phyloP scores from a whole-genome alignment of 2,888 invertebrate species.

The Epiblema foenella region DNA sequence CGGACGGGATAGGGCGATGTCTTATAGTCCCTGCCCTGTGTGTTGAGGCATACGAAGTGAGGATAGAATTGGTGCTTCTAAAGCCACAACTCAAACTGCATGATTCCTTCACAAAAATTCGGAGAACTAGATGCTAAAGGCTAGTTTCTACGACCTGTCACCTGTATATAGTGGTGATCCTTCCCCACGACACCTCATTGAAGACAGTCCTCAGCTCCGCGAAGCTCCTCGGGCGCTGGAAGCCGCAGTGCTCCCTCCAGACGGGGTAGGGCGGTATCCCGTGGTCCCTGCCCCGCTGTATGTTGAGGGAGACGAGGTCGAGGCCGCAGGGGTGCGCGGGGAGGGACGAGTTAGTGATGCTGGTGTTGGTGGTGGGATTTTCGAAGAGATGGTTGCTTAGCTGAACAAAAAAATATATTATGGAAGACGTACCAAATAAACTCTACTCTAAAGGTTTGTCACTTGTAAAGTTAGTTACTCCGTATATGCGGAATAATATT shows the following conservation, averaged over 20 bases:
- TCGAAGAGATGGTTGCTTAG: conserved; percentile 89
- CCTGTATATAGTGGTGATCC: conserved; percentile 88
- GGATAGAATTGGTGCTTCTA: too few species aligned
- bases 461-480: too few species aligned
- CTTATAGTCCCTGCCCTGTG: too few species aligned
- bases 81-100: too few species aligned
- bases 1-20: too few species aligned
- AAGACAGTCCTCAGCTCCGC: conserved; percentile 87
- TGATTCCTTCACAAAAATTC: too few species aligned
- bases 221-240: conserved; percentile 86
- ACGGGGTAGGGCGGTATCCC: conserved; percentile 91
- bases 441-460: too few species aligned
- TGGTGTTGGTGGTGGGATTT: conserved; percentile 64
- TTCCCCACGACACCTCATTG: conserved; percentile 86
- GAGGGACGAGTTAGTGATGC: conserved; percentile 55
- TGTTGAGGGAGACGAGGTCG: conserved; percentile 94
- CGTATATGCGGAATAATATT: too few species aligned
- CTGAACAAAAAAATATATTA: conserved; percentile 64
- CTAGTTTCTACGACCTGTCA: too few species aligned
- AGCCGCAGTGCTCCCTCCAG: conserved; percentile 91
- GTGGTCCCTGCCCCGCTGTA: conserved; percentile 95
- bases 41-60: too few species aligned
- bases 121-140: too few species aligned
- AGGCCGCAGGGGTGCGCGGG: conserved; percentile 86
- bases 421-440: too few species aligned